Percentiles rank a stretch among this genome's conserved stretches.
Evolutionary conservation across 1,140 invertebrate species (phyloP).

Genomic region (Drosophila funebris): DNA sequence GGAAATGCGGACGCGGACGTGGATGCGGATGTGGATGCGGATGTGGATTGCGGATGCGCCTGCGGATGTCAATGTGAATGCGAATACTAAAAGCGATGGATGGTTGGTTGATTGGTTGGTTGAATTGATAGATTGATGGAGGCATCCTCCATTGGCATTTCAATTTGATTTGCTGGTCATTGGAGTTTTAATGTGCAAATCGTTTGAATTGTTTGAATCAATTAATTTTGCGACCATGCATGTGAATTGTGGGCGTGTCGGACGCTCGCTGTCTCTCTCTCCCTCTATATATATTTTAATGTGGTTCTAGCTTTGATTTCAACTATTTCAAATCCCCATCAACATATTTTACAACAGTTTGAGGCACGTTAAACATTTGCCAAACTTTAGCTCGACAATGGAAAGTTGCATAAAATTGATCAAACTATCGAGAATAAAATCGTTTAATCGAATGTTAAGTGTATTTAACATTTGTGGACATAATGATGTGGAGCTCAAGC

Average conservation of each 20-base stretch:
- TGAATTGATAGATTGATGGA: neutral
- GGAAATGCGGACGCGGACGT: neutral
- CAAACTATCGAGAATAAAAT: no score
- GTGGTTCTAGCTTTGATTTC: neutral
- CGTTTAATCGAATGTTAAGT: no score
- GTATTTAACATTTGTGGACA: no score
- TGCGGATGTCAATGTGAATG: conserved; percentile 9
- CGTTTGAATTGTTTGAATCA: conserved; percentile 52
- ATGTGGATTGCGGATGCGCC: neutral
- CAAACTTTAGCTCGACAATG: no score
- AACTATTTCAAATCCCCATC: neutral
- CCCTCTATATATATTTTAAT: neutral
- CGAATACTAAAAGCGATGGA: conserved; percentile 10
- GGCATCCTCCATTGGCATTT: conserved; percentile 51
- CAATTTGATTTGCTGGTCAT: conserved; percentile 66
- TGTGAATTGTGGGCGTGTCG: conserved; percentile 22
- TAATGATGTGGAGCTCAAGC: no score
- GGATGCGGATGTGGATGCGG: neutral
- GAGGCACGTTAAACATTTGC: no score
- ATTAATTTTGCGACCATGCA: conserved; percentile 43
- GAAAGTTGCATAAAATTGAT: no score
- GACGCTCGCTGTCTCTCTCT: neutral
- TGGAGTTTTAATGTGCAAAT: conserved; percentile 49
- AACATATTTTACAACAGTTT: no score
- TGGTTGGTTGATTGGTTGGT: neutral